A percentile compares a stretch with the other conserved stretches of the same genome.
Evolutionary conservation across 2,888 invertebrate species (phyloP).

Genomic region (Pandemis corylana): DNA sequence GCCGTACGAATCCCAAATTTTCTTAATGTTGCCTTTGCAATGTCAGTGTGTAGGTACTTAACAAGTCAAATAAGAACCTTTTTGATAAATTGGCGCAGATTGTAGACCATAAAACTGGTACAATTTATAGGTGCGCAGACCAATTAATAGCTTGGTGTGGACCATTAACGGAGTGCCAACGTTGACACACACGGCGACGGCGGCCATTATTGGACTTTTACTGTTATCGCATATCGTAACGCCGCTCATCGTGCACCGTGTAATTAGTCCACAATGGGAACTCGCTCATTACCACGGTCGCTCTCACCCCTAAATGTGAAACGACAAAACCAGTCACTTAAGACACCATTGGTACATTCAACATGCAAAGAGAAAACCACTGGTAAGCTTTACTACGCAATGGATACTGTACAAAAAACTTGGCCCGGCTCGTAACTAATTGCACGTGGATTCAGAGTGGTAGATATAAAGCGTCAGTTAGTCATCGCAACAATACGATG

Average conservation of each 20-base stretch:
- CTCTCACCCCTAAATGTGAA: slow-evolving; percentile 41
- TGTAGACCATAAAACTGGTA: slow-evolving; percentile 50
- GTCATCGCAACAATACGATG: slow-evolving; percentile 68
- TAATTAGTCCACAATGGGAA: slow-evolving; percentile 75
- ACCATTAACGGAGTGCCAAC: slow-evolving; percentile 72
- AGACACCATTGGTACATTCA: slow-evolving; percentile 46
- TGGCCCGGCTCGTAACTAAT: slow-evolving; percentile 49
- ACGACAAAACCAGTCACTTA: slow-evolving; percentile 15
- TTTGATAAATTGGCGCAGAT: slow-evolving; percentile 43
- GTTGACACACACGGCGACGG: slow-evolving; percentile 71
- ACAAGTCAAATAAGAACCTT: slow-evolving; percentile 53
- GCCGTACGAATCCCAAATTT: background rate
- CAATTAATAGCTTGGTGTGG: slow-evolving; percentile 65
- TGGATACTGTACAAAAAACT: slow-evolving; percentile 44
- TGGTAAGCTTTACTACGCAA: slow-evolving; percentile 39
- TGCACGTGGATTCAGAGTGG: slow-evolving; percentile 56
- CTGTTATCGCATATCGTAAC: slow-evolving; percentile 80
- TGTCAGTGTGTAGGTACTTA: slow-evolving; percentile 11
- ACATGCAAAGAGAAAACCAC: background rate
- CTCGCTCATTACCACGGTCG: slow-evolving; percentile 57
- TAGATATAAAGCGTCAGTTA: slow-evolving; percentile 63
- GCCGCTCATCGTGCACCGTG: slow-evolving; percentile 64
- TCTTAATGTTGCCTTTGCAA: slow-evolving; percentile 5
- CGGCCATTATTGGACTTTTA: slow-evolving; percentile 77
- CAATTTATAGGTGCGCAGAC: slow-evolving; percentile 54